Base-by-base conservation (phyloP, 2,888 invertebrate genomes). In the Mesochorus sp. region DNA sequence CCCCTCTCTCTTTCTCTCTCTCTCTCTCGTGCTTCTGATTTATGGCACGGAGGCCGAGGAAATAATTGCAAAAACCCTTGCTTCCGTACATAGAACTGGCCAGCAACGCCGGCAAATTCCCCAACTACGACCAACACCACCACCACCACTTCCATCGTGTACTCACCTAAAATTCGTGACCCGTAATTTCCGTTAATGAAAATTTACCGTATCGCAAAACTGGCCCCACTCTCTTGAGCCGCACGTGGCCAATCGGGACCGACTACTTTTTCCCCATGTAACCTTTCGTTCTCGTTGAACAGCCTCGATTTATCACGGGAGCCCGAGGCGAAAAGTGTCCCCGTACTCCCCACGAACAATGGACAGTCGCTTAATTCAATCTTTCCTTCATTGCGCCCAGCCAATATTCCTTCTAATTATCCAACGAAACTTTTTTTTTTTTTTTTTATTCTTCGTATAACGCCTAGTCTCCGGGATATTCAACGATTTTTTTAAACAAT, bases 161-260 rank as follows among this genome's bases (percentile, higher is more conserved):
- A 59, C 53, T 47, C 53, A 66, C 64, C 70, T 31, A 71, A 78
- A 80, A 81, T 80, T 80, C 76, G 77, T 51, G 57, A 73, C 80
- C 81, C 80, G 86, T 85, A 87, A 87, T 86, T 87, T 85, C 81
- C 83, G 80, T 84, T 87, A 84, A 85, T 86, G 86, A 87, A 86
- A 87, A 85, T 87, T 85, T 85, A 87, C 84, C 74, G 82, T 73
- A 61, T 79, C 79, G 53, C 57, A 51, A 44, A 51, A 44, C 12
- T 14, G 31, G 37, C 42, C 24, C n/a, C n/a, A n/a, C 34, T 51
- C 34, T 39, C 12, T 24, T 73, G 37, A 55, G 26, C 42, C 51
- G 57, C 51, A 57, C 34, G 17, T 68, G 55, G 67, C 73, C 78
- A 78, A 81, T 80, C 78, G 76, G n/a, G n/a, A n/a, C n/a, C 66